Conservation (phyloP, 35 echinoderm and acorn worm genomes). For the Holothuria glaberrima region DNA sequence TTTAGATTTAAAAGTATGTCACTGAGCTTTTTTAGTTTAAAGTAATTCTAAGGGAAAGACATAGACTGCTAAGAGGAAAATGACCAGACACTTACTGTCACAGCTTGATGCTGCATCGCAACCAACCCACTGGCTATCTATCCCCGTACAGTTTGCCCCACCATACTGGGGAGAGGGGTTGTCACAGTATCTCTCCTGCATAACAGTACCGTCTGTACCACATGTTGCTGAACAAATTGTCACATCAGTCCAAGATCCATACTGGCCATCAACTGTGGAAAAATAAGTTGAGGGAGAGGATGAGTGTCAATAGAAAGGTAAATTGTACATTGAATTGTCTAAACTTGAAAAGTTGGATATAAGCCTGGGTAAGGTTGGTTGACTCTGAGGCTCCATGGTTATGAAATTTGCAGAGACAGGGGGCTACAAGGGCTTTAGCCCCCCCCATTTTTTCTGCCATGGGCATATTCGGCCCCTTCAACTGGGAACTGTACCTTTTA, state of each 20-base stretch:
- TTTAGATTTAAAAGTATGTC: too few relatives aligned
- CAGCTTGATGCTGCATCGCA: conserved; percentile 43
- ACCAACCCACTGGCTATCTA: conserved; percentile 49
- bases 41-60: background rate
- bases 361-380: too few relatives aligned
- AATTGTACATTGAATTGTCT: too few relatives aligned
- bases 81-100: conserved; percentile 29
- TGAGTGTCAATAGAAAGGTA: background rate
- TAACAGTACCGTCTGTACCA: conserved; percentile 43
- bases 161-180: conserved; percentile 84
- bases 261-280: conserved; percentile 78
- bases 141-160: conserved; percentile 62
- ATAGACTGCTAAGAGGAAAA: background rate
- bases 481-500: too few relatives aligned
- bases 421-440: too few relatives aligned
- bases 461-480: too few relatives aligned
- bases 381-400: too few relatives aligned
- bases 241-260: conserved; percentile 45
- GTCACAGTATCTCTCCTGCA: conserved; percentile 60
- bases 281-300: background rate
- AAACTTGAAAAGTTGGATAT: background rate
- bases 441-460: too few relatives aligned
- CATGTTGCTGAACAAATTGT: conserved; percentile 66
- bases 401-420: too few relatives aligned
- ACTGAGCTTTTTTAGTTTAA: too few relatives aligned